A percentile compares a stretch with the other conserved stretches of the same genome.
These are phyloP conservation scores for Agrochola macilenta DNA, from an alignment of 2,888 invertebrate genomes.

Conservation along the genomic window DNA sequence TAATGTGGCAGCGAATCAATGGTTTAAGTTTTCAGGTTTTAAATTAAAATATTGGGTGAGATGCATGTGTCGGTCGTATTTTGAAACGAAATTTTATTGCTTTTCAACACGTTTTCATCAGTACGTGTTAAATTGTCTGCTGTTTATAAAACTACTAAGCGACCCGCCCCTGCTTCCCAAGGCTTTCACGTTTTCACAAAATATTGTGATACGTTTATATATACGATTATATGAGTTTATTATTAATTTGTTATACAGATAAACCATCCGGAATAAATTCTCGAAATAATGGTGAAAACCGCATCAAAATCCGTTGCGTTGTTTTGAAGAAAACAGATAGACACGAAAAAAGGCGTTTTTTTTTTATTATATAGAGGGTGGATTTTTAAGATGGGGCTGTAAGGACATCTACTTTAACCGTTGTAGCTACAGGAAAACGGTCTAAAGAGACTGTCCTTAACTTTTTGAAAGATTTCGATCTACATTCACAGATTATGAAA, in stretches of 20 bases:
- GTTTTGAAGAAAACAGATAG: background rate
- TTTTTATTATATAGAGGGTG: background rate
- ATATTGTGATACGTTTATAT: too few relatives aligned
- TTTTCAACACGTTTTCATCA: slow-evolving; percentile 6
- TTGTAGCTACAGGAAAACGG: too few relatives aligned
- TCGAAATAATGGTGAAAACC: background rate
- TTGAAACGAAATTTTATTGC: slow-evolving; percentile 27
- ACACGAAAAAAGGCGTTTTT: background rate
- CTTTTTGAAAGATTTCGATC: too few relatives aligned
- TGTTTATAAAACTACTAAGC: background rate
- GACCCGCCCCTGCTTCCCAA: background rate
- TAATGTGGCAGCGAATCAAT: slow-evolving; percentile 69
- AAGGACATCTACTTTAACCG: too few relatives aligned
- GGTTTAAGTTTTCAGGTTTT: slow-evolving; percentile 61
- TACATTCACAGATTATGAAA: too few relatives aligned
- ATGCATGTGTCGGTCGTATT: slow-evolving; percentile 10
- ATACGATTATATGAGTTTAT: too few relatives aligned
- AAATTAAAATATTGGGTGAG: slow-evolving; percentile 60
- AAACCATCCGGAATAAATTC: background rate
- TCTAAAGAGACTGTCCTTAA: too few relatives aligned
- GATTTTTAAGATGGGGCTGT: too few relatives aligned
- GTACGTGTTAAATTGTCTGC: slow-evolving; percentile 25
- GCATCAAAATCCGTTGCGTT: background rate
- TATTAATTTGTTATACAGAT: background rate
- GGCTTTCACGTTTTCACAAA: background rate